phyloP scores from a whole-genome alignment of 2,797 vertebrate genomes.

The Propithecus deckenii region DNA sequence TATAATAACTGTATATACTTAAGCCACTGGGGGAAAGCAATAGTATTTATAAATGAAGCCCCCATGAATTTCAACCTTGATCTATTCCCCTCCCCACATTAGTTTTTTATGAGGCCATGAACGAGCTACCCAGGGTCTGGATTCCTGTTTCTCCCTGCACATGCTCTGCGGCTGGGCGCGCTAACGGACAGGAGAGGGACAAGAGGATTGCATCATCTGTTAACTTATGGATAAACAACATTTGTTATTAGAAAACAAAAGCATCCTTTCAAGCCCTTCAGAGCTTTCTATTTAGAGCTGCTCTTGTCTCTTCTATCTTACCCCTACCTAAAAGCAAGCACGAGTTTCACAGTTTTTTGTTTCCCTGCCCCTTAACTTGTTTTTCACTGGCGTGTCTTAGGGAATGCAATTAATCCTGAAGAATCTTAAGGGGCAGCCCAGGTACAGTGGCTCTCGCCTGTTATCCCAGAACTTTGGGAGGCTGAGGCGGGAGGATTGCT shows the following conservation, averaged over 20 bases:
- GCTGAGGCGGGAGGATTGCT: too few relatives aligned
- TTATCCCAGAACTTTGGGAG: too few relatives aligned
- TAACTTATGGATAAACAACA: neutral
- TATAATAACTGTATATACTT: neutral
- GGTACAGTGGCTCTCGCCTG: too few relatives aligned
- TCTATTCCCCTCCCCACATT: neutral
- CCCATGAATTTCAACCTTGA: neutral
- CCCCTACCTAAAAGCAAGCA: neutral
- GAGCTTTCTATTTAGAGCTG: neutral
- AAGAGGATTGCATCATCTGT: neutral
- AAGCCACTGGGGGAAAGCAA: neutral
- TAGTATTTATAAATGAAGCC: neutral
- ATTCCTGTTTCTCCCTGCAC: neutral
- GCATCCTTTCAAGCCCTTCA: neutral
- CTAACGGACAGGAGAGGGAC: neutral
- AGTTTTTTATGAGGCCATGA: neutral
- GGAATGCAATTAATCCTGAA: conserved; percentile 38
- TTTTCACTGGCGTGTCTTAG: neutral
- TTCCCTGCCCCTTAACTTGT: neutral
- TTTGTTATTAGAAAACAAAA: conserved; percentile 49
- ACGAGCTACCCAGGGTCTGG: neutral
- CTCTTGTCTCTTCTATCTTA: neutral
- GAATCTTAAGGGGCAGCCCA: neutral
- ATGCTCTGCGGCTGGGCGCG: neutral
- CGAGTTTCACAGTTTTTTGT: neutral